Percentiles rank a stretch among this genome's conserved stretches.
Conservation (phyloP, 2,888 invertebrate genomes). For the Mycalesis mineus region DNA sequence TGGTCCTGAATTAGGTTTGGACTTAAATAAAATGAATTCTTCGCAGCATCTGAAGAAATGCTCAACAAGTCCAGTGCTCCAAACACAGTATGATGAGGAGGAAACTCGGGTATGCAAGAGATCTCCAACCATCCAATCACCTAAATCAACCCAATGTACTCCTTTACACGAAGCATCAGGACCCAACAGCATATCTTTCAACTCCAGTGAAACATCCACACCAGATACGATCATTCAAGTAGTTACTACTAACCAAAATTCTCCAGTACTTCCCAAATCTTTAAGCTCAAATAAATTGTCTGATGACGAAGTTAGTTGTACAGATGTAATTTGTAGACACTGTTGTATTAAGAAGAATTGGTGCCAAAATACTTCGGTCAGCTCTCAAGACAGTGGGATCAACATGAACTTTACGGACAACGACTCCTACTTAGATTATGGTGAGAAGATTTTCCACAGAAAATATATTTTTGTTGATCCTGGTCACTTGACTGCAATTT, state of each 20-base stretch:
- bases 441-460: conserved; percentile 42
- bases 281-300: conserved; percentile 76
- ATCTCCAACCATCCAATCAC: conserved; percentile 57
- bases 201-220: conserved; percentile 74
- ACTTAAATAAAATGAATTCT: conserved; percentile 46
- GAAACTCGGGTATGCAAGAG: conserved; percentile 48
- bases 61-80: conserved; percentile 68
- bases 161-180: conserved; percentile 68
- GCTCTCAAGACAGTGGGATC: conserved; percentile 88
- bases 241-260: conserved; percentile 57
- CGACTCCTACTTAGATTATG: conserved; percentile 75
- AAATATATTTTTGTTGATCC: no score
- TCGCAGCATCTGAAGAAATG: conserved; percentile 59
- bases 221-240: conserved; percentile 75
- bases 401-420: conserved; percentile 85
- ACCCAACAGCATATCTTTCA: conserved; percentile 69
- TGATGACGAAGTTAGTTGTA: conserved; percentile 76
- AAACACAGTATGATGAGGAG: conserved; percentile 57
- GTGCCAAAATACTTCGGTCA: conserved; percentile 83
- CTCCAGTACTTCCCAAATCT: conserved; percentile 71
- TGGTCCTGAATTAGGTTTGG: conserved; percentile 66
- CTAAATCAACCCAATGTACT: conserved; percentile 65
- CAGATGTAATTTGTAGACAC: conserved; percentile 67
- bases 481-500: no score
- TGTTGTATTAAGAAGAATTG: conserved; percentile 77